phyloP scores from a whole-genome alignment of 2,888 invertebrate genomes.

The Congeria kusceri region DNA sequence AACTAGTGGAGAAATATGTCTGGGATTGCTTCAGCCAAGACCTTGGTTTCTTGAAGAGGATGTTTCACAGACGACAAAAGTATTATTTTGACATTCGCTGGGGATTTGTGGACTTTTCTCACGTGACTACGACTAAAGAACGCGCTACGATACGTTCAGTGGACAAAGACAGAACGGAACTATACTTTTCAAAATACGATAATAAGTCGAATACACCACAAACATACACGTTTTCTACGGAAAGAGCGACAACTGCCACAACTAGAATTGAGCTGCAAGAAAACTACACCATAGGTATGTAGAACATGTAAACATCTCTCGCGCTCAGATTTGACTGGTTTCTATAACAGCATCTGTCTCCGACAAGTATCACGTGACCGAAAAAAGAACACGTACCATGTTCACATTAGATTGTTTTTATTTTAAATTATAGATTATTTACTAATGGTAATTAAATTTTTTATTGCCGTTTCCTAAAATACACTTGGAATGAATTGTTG shows the following conservation, averaged over 20 bases:
- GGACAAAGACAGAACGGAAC: slow-evolving; percentile 45
- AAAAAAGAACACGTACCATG: too few relatives aligned
- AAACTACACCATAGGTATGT: slow-evolving; percentile 54
- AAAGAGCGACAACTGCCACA: slow-evolving; percentile 59
- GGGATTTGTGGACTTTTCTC: slow-evolving; percentile 66
- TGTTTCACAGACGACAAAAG: slow-evolving; percentile 51
- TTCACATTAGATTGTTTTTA: too few relatives aligned
- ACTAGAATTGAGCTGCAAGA: slow-evolving; percentile 68
- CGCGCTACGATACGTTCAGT: neutral
- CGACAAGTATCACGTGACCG: too few relatives aligned
- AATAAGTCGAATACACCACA: slow-evolving; percentile 61
- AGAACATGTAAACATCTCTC: too few relatives aligned
- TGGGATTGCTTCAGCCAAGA: slow-evolving; percentile 58
- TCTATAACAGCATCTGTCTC: too few relatives aligned
- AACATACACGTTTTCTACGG: slow-evolving; percentile 61
- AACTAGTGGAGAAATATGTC: slow-evolving; percentile 59
- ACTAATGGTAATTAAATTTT: too few relatives aligned
- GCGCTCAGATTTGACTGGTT: too few relatives aligned
- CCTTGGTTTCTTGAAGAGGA: slow-evolving; percentile 31
- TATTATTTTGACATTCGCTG: slow-evolving; percentile 67
- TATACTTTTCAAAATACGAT: slow-evolving; percentile 67
- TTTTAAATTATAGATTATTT: too few relatives aligned
- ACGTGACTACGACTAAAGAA: slow-evolving; percentile 54
- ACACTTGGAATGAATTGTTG: too few relatives aligned
- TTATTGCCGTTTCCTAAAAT: too few relatives aligned